A percentile compares a stretch with the other conserved stretches of the same genome.
Evolutionary conservation across 2,888 invertebrate species (phyloP).

Genomic region (Lycia hirtaria): DNA sequence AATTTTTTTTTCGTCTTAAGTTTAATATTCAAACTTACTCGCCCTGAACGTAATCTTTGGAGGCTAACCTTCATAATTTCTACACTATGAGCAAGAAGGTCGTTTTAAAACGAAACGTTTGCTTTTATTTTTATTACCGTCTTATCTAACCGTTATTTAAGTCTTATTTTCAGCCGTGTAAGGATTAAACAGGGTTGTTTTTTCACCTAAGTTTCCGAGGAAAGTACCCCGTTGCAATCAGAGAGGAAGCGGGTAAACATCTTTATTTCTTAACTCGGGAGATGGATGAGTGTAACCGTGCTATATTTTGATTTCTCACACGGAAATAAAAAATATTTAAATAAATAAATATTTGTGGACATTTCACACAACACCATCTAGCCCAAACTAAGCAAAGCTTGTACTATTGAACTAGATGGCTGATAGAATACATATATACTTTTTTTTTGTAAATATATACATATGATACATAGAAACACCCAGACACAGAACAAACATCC

Average conservation of each 20-base stretch:
- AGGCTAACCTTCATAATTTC: constrained; percentile 1
- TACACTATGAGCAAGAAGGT: not conserved
- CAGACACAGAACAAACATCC: too few species aligned
- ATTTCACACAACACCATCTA: too few species aligned
- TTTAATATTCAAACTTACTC: constrained; percentile 1
- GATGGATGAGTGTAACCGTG: constrained; percentile 20
- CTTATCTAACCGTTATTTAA: not conserved
- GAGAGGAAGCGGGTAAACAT: constrained; percentile 25
- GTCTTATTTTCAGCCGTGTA: not conserved
- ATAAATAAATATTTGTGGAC: too few species aligned
- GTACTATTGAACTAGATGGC: too few species aligned
- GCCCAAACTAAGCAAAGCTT: too few species aligned
- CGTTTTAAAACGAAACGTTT: constrained; percentile 9
- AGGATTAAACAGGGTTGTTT: not conserved
- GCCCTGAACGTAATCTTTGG: constrained; percentile 5
- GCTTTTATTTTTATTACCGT: constrained; percentile 13
- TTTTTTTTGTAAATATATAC: too few species aligned
- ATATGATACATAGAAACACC: too few species aligned
- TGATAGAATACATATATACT: too few species aligned
- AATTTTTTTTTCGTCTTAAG: too few species aligned
- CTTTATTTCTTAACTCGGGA: constrained; percentile 17
- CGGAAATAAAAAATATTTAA: too few species aligned
- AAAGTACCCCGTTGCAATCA: constrained; percentile 15
- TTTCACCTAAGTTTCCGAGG: not conserved
- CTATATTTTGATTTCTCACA: constrained; percentile 29